phyloP scores from a whole-genome alignment of 2,113 vertebrate genomes.

The Oenanthe oenanthe region DNA sequence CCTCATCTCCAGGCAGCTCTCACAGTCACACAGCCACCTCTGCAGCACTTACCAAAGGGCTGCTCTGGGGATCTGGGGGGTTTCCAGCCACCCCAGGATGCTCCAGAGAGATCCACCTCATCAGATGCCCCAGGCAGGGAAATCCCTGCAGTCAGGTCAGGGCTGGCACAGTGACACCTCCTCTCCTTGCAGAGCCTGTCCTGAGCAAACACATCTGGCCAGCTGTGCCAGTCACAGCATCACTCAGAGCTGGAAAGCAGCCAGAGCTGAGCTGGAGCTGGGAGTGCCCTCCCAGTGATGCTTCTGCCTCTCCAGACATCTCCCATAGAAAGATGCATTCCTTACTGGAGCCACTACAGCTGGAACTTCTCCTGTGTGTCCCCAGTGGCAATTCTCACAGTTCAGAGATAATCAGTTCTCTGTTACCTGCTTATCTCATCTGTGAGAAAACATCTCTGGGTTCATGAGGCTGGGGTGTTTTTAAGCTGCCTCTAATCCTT shows the following conservation, averaged over 20 bases:
- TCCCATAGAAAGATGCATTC: rapidly evolving
- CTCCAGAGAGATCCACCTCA: not conserved
- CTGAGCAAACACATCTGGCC: not conserved
- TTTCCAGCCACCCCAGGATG: not conserved
- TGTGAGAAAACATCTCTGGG: not conserved
- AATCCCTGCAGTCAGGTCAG: not conserved
- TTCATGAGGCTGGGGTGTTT: not conserved
- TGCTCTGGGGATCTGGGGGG: not conserved
- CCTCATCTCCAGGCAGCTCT: conserved; percentile 2
- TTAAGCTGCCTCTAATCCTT: not conserved
- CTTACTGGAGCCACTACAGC: not conserved
- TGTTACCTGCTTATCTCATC: not conserved
- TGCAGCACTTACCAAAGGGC: not conserved
- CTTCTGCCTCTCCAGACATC: not conserved
- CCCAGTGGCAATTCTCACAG: not conserved
- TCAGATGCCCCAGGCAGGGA: not conserved
- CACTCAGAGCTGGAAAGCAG: not conserved
- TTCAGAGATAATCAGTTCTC: not conserved
- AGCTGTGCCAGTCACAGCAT: not conserved
- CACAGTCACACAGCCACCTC: not conserved
- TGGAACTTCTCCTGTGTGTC: rapidly evolving
- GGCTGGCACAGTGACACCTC: not conserved
- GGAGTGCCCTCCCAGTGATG: not conserved
- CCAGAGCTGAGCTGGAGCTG: not conserved
- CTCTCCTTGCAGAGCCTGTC: not conserved